Conservation (phyloP, 2,888 invertebrate species). For the Papilio demoleus region DNA sequence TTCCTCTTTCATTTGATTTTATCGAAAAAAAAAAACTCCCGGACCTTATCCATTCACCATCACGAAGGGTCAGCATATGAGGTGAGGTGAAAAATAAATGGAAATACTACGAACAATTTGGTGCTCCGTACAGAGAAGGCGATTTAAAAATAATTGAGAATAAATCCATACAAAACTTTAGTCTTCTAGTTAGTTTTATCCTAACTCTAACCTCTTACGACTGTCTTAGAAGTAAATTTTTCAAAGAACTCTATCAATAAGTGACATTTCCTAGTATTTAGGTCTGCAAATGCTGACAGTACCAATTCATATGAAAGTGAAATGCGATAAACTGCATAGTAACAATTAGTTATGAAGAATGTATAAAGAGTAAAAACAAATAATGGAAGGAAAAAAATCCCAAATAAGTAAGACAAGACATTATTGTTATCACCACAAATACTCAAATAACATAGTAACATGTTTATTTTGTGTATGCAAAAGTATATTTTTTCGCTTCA, state of each 20-base stretch:
- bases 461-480: slow-evolving; percentile 9
- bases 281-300: slow-evolving; percentile 10
- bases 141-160: no score
- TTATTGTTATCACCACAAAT: neutral
- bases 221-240: neutral
- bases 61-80: no score
- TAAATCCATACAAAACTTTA: no score
- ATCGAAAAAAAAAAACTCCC: neutral
- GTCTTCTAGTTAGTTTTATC: neutral
- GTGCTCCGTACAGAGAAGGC: no score
- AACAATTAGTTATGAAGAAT: neutral
- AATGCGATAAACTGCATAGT: neutral
- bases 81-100: no score
- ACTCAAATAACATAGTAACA: neutral
- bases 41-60: no score
- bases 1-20: neutral
- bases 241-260: neutral
- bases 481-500: slow-evolving; percentile 18
- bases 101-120: no score
- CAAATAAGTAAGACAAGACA: neutral
- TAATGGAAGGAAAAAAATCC: neutral
- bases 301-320: slow-evolving; percentile 9
- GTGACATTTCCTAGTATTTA: slow-evolving; percentile 5
- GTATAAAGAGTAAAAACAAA: neutral
- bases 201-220: neutral